Conservation (phyloP, 2,888 invertebrate genomes). For the Pediacus dermestoides region DNA sequence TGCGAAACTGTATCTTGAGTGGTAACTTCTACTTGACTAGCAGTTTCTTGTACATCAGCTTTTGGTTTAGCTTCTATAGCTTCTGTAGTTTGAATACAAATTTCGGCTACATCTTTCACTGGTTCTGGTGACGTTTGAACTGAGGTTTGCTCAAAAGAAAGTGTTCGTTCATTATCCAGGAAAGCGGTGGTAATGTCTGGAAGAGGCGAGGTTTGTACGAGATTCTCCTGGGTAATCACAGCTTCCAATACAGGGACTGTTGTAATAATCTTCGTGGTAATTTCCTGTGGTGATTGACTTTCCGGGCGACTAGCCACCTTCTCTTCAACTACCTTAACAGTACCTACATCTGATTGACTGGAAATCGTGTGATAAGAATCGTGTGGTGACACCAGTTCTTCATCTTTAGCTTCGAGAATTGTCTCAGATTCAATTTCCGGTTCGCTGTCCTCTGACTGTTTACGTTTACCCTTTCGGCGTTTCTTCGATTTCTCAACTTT, state of each 20-base stretch:
- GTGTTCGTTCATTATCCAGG: conserved; percentile 45
- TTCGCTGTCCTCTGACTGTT: conserved; percentile 29
- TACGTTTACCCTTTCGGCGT: conserved; percentile 44
- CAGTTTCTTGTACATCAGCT: conserved; percentile 48
- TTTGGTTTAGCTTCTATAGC: conserved; percentile 35
- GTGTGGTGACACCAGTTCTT: conserved; percentile 53
- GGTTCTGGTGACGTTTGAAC: conserved; percentile 57
- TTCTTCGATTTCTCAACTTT: conserved; percentile 44
- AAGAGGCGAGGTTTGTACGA: conserved; percentile 60
- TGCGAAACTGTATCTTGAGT: conserved; percentile 48
- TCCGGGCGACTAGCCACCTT: conserved; percentile 56
- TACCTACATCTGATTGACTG: conserved; percentile 56
- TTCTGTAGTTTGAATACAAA: conserved; percentile 58
- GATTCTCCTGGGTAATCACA: conserved; percentile 56
- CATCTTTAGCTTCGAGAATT: conserved; percentile 51
- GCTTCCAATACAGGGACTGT: conserved; percentile 60
- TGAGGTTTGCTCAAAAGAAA: conserved; percentile 40
- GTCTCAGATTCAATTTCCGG: conserved; percentile 43
- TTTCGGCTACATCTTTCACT: conserved; percentile 49
- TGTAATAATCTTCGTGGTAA: conserved; percentile 48
- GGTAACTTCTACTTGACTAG: conserved; percentile 51
- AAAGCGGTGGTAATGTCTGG: conserved; percentile 24
- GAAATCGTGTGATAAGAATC: conserved; percentile 61
- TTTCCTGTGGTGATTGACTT: conserved; percentile 55
- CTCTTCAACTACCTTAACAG: conserved; percentile 67